Evolutionary conservation across 2,113 vertebrate species (phyloP).

Genomic region (Podocnemis expansa): DNA sequence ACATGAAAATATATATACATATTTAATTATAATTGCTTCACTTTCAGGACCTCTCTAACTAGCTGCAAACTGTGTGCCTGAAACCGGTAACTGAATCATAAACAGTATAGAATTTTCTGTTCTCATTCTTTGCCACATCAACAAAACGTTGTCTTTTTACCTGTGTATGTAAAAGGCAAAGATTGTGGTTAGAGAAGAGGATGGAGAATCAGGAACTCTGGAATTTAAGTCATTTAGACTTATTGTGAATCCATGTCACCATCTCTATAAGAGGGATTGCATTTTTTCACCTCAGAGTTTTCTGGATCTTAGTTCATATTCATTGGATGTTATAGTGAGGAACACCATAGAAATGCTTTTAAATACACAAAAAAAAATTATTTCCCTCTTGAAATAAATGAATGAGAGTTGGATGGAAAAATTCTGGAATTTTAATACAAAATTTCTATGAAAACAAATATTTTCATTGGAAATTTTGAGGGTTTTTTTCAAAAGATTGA

Average conservation of each 20-base stretch:
- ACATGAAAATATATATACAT: too few species aligned
- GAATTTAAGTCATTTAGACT: not conserved
- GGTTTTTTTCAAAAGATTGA: not conserved
- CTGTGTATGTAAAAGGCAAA: too few species aligned
- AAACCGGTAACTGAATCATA: too few species aligned
- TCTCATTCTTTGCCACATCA: too few species aligned
- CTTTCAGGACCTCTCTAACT: too few species aligned
- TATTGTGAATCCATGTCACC: not conserved
- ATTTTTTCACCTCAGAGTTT: not conserved
- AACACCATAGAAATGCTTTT: too few species aligned
- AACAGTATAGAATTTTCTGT: too few species aligned
- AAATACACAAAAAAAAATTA: too few species aligned
- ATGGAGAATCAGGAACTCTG: not conserved
- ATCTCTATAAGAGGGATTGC: not conserved
- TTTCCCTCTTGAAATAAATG: not conserved
- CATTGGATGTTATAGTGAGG: too few species aligned
- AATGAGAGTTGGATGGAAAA: not conserved
- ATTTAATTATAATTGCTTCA: too few species aligned
- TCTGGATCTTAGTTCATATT: not conserved
- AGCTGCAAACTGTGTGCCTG: too few species aligned
- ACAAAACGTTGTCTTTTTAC: too few species aligned
- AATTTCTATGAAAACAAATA: not conserved
- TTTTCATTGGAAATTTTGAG: not conserved
- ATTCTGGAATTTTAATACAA: not conserved
- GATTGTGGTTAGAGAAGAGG: not conserved